Base-by-base conservation (phyloP, 2,797 vertebrate species). In the Garrulus glandarius region DNA sequence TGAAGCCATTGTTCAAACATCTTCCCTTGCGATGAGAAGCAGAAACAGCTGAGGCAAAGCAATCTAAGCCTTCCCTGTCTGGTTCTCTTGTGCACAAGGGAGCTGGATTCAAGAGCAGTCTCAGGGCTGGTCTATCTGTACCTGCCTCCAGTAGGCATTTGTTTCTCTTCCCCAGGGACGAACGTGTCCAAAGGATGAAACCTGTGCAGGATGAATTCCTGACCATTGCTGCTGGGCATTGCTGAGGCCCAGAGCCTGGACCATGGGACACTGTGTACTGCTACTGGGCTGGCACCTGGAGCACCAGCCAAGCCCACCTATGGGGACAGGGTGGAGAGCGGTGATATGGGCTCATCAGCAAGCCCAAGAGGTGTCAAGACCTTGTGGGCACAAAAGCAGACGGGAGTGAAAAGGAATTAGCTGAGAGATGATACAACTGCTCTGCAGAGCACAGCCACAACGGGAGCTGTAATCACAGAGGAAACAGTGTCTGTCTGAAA, bases 401-500 rank as follows among this genome's bases (percentile, higher is more conserved):
- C 36, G 24, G 63, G 14, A 70, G 39, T 39, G 55, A 49, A 69
- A 79, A 56, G 44, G 78, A 87, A n/a, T 64, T 59, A 76, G 60
- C 41, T 67, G 74, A 79, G 83, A 90, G 85, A 90, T 79, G 74
- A 52, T 79, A 67, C 76, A 76, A 64, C 49, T 80, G 52, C 80
- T 94, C 82, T 80, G 74, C 60, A 65, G 74, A 80, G 81, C 34
- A 74, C 67, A 94, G 87, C 63, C 68, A 68, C 85, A 55, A 92
- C 3, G 0, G 85, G 74, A 96, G 64, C 90, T 95, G 84, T 82
- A 88, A 95, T 93, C 89, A 92, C 72, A 86, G 79, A 78, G 67
- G 84, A 93, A 92, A 87, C 43, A 82, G 69, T 67, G 78, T 82
- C 89, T 92, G 72, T 56, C 76, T 93, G 93, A 93, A 92, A 86